Base-by-base conservation (phyloP, 2,888 invertebrate species). In the Zeuzera pyrina region DNA sequence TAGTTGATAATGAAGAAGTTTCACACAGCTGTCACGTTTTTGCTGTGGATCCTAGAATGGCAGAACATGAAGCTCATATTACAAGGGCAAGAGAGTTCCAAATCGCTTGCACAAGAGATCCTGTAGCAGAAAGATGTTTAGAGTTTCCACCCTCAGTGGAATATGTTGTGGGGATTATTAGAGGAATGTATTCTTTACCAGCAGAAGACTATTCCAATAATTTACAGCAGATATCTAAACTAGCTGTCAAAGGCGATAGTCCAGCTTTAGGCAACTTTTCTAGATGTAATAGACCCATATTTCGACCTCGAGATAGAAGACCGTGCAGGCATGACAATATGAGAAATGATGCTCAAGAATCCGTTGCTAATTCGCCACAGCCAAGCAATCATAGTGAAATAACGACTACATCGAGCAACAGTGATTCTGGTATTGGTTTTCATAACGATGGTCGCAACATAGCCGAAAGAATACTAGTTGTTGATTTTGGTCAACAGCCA, bases 1-100 rank as follows among this genome's bases (percentile, higher is more conserved):
- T 86, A 36, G 83, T 83, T 0, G 78, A 74, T 21, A 36, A 49
- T 12, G 51, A 55, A 7, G 79, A 72, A 41, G 86, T 56, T 49
- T 93, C 93, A 0, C 94, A 94, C 58, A 95, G 97, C 31, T 97
- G 97, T 57, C 97, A 98, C 69, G 95, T 97, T 0, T 98, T 98
- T 65, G 94, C 94, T 37, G 93, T 96, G 5, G 96, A 97, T 60
- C 90, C 94, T 0, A 91, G 95, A 65, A 83, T 95, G 48, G 88
- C 90, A 2, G 91, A 92, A 36, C 97, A 98, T 61, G 87, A 86
- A 15, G 86, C 89, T 25, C 97, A 98, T 69, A 73, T 88, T 2
- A 83, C 87, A n/a, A 90, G 91, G 53, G 95, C 95, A 0, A 88
- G 89, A 43, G 89, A 89, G 43, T 97, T 97, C 70, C 91, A 92